Evolutionary conservation across 1,140 invertebrate species (phyloP).

Genomic region (Drosophila repleta): DNA sequence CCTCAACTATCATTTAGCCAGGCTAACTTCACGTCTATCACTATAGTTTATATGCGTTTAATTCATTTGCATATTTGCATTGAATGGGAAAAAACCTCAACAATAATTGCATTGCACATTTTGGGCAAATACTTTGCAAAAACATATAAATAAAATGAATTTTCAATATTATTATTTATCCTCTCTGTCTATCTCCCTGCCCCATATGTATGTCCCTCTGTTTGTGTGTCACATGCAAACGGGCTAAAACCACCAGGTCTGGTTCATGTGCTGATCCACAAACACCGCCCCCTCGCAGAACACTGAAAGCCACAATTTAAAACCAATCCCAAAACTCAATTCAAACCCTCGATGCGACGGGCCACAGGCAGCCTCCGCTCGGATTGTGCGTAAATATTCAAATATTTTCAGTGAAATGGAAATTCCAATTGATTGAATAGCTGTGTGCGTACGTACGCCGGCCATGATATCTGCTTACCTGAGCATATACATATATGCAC

Average conservation of each 20-base stretch:
- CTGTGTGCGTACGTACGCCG: neutral
- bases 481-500: too few relatives aligned
- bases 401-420: slow-evolving; percentile 79
- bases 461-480: slow-evolving; percentile 16
- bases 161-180: slow-evolving; percentile 64
- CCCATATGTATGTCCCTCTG: neutral
- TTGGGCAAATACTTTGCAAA: slow-evolving; percentile 46
- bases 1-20: neutral
- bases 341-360: too few relatives aligned
- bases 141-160: slow-evolving; percentile 64
- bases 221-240: slow-evolving; percentile 13
- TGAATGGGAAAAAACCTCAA: slow-evolving; percentile 39
- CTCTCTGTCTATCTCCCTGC: neutral
- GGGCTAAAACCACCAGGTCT: slow-evolving; percentile 16
- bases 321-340: slow-evolving; percentile 1
- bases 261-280: slow-evolving; percentile 19
- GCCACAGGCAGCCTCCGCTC: slow-evolving; percentile 1
- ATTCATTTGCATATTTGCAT: slow-evolving; percentile 52
- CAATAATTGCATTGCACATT: slow-evolving; percentile 70
- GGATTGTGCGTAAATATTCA: slow-evolving; percentile 67
- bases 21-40: neutral
- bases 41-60: neutral
- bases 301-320: neutral
- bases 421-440: slow-evolving; percentile 78
- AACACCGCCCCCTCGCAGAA: neutral